Evolutionary conservation across 2,888 invertebrate species (phyloP).

Genomic region (Fragum sueziense): DNA sequence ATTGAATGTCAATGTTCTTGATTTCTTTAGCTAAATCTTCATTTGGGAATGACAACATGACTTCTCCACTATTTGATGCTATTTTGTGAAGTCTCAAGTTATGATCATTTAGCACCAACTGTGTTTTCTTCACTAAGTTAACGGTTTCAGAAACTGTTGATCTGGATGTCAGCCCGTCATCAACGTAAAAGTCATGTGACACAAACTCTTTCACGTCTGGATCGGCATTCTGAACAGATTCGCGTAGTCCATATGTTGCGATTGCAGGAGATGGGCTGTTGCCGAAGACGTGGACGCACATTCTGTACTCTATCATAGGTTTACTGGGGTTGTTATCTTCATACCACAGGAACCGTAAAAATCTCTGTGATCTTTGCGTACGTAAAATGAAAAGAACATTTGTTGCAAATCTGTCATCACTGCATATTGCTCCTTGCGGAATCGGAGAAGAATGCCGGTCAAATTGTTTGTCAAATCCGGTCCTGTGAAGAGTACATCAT

Average conservation of each 20-base stretch:
- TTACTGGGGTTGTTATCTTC: background rate
- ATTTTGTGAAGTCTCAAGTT: constrained; percentile 56
- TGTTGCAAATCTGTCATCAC: constrained; percentile 5
- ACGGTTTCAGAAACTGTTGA: background rate
- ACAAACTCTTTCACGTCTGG: no score
- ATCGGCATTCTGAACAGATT: no score
- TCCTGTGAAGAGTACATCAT: constrained; percentile 18
- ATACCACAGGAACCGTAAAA: constrained; percentile 28
- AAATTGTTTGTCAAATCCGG: constrained; percentile 32
- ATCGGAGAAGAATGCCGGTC: constrained; percentile 3
- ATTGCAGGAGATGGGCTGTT: constrained; percentile 4
- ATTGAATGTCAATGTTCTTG: constrained; percentile 40
- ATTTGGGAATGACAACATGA: constrained; percentile 45
- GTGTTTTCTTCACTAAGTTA: constrained; percentile 44
- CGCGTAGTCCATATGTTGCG: background rate
- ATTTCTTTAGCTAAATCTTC: constrained; percentile 52
- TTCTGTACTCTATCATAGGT: background rate
- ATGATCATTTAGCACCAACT: constrained; percentile 23
- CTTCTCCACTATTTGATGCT: constrained; percentile 47
- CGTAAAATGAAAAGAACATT: constrained; percentile 24
- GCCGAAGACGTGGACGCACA: no score
- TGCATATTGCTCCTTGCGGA: constrained; percentile 4
- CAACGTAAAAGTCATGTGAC: background rate
- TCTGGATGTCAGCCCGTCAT: background rate
- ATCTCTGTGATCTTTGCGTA: constrained; percentile 16